phyloP scores from a whole-genome alignment of 2,113 vertebrate species.

The Phocoena phocoena region DNA sequence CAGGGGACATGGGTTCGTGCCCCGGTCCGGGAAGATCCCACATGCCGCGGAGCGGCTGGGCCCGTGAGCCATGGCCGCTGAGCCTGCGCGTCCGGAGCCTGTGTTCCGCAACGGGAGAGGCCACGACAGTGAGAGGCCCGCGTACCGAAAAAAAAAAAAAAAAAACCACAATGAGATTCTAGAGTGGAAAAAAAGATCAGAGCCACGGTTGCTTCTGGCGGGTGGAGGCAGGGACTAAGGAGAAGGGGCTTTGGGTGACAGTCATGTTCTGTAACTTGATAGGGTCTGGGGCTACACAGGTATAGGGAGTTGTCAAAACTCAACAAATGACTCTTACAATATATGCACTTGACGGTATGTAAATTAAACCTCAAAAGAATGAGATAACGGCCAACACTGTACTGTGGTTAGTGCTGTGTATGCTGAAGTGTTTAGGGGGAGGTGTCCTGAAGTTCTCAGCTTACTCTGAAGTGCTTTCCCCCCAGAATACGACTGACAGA shows the following conservation, averaged over 20 bases:
- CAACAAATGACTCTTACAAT: background rate
- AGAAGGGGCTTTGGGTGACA: background rate
- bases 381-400: background rate
- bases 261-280: background rate
- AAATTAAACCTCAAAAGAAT: background rate
- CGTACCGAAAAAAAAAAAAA: no score
- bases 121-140: no score
- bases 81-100: no score
- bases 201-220: background rate
- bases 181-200: background rate
- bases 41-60: no score
- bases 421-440: background rate
- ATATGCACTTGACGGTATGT: no score
- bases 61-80: no score
- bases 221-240: rapidly evolving
- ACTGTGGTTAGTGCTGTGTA: background rate
- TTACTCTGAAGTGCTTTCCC: background rate
- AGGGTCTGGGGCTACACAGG: background rate
- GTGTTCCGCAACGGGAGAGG: no score
- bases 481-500: background rate
- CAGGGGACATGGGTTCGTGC: no score
- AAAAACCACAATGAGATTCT: background rate
- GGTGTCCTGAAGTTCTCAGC: background rate
- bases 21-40: no score
- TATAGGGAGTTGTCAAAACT: background rate